A percentile compares a stretch with the other conserved stretches of the same genome.
Conservation (phyloP, 2,113 vertebrate species). For the Pterocles burchelli region DNA sequence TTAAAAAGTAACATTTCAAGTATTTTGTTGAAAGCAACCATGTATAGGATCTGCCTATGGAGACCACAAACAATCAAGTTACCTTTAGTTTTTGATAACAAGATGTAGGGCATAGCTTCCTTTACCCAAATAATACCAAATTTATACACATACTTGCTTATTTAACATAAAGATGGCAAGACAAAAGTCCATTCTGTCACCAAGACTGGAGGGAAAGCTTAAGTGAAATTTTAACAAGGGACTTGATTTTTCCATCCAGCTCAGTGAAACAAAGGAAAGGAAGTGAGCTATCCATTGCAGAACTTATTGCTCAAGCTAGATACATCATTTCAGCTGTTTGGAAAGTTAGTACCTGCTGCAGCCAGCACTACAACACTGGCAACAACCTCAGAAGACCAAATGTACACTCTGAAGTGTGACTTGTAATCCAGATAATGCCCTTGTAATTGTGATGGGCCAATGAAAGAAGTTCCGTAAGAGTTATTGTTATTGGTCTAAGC, state of each 20-base stretch:
- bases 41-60: not conserved
- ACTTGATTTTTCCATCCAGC: constrained; percentile 2
- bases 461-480: not conserved
- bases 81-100: not conserved
- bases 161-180: not conserved
- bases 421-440: not conserved
- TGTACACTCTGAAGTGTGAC: not conserved
- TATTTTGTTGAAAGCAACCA: not conserved
- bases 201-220: not conserved
- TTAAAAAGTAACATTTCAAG: not conserved
- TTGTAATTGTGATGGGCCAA: not conserved
- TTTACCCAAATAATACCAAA: not conserved
- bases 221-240: not conserved
- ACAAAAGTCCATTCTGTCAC: not conserved
- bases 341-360: not conserved
- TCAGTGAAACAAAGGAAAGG: not conserved
- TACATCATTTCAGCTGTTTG: not conserved
- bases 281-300: not conserved
- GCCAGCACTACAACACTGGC: not conserved
- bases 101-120: not conserved
- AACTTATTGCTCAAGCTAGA: not conserved
- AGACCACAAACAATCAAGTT: not conserved
- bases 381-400: not conserved
- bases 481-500: not conserved
- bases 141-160: not conserved